A percentile compares a stretch with the other conserved stretches of the same genome.
These are phyloP conservation scores for Tretioscincus oriximinensis DNA, from an alignment of 2,113 vertebrate species.

Conservation along the genomic window DNA sequence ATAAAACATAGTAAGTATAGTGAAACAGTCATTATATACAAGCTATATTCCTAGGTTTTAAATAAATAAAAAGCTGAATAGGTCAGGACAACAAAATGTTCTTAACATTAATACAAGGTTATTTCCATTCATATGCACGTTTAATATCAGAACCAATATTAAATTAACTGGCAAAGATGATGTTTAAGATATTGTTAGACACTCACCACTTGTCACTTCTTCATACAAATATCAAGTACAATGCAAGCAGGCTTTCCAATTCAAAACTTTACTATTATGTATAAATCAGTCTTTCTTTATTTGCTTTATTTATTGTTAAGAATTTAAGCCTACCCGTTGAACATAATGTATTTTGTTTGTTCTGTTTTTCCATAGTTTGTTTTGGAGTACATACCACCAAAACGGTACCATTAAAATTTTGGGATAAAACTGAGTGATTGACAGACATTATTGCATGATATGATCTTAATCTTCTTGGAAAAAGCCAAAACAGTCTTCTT, in stretches of 20 bases:
- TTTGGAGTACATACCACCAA: neutral
- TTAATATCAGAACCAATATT: neutral
- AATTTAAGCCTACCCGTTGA: neutral
- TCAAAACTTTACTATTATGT: neutral
- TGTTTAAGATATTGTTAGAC: neutral
- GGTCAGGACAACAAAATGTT: neutral
- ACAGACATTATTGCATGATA: neutral
- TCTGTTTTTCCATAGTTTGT: neutral
- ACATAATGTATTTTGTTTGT: neutral
- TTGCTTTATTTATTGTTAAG: neutral
- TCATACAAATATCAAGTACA: neutral
- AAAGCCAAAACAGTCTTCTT: slow-evolving; percentile 27
- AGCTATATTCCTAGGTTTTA: no score
- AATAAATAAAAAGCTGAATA: no score
- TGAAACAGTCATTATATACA: no score
- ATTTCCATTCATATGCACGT: neutral
- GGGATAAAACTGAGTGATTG: neutral
- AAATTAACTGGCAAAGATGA: neutral
- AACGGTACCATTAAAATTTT: accelerated
- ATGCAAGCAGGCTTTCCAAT: neutral
- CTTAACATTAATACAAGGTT: neutral
- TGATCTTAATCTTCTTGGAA: slow-evolving; percentile 2
- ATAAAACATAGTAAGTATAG: neutral
- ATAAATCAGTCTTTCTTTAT: neutral
- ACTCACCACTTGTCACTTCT: neutral